phyloP scores from a whole-genome alignment of 2,888 invertebrate genomes.

The Spicauda simplicius region DNA sequence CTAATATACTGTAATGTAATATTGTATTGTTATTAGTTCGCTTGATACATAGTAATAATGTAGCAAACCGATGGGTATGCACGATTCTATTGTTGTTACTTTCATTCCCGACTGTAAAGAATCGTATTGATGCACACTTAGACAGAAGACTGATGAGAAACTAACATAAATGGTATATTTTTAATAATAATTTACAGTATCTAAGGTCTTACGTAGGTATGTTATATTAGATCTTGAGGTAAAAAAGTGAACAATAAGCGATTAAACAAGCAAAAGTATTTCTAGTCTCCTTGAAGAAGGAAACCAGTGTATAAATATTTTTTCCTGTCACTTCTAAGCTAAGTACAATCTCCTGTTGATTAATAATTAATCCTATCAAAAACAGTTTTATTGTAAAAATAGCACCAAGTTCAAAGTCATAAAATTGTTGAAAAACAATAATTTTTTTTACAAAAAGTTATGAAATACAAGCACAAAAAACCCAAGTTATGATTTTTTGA shows the following conservation, averaged over 20 bases:
- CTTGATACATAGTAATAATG: slow-evolving; percentile 7
- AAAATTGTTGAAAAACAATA: no score
- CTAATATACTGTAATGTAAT: background rate
- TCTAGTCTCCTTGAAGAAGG: background rate
- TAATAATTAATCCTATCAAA: no score
- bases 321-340: background rate
- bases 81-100: slow-evolving; percentile 22
- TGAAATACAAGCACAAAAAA: no score
- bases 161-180: background rate
- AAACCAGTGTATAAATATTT: background rate
- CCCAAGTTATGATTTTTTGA: no score
- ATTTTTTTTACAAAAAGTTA: no score
- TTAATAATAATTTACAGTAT: background rate
- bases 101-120: slow-evolving; percentile 18
- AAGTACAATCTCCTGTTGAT: no score
- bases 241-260: background rate
- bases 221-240: background rate
- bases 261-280: background rate
- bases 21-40: background rate
- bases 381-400: no score
- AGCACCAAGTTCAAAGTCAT: no score
- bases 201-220: background rate
- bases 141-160: background rate
- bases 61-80: slow-evolving; percentile 7
- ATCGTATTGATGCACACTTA: background rate